Conservation (phyloP, 2,797 vertebrate species). For the Crenuchus spilurus region DNA sequence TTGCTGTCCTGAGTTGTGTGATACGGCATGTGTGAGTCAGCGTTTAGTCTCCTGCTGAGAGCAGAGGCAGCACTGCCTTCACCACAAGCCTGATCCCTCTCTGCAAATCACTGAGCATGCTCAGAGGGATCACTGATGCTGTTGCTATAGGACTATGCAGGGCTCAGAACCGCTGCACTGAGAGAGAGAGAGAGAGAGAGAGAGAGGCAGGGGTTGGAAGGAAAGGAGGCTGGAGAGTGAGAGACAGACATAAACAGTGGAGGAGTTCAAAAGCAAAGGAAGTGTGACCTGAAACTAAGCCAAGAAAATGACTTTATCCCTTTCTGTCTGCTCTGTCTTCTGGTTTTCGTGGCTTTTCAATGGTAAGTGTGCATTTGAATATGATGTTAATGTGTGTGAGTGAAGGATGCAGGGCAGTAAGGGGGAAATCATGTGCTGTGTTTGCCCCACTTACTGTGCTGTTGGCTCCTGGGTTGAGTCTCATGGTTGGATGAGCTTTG, state of each 20-base stretch:
- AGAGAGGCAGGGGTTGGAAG: slow-evolving; percentile 31
- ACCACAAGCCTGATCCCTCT: slow-evolving; percentile 46
- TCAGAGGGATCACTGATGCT: slow-evolving; percentile 55
- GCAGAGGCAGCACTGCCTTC: slow-evolving; percentile 45
- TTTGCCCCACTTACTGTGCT: slow-evolving; percentile 72
- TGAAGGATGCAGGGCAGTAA: slow-evolving; percentile 55
- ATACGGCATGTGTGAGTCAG: slow-evolving; percentile 30
- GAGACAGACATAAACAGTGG: slow-evolving; percentile 4
- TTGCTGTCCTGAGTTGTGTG: slow-evolving; percentile 21
- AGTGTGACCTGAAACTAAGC: slow-evolving; percentile 22
- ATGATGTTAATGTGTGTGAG: slow-evolving; percentile 12
- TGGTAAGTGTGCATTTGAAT: slow-evolving; percentile 22
- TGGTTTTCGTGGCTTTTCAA: not conserved
- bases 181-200: slow-evolving; percentile 26
- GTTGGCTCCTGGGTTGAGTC: slow-evolving; percentile 11
- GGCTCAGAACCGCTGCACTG: slow-evolving; percentile 40
- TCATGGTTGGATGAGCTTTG: slow-evolving; percentile 56
- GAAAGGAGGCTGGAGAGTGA: slow-evolving; percentile 19
- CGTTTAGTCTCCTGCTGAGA: slow-evolving; percentile 39
- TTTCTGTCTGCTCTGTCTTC: slow-evolving; percentile 4
- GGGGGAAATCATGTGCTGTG: slow-evolving; percentile 63
- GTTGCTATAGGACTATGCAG: slow-evolving; percentile 57
- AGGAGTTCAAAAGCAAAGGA: slow-evolving; percentile 3
- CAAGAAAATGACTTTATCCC: slow-evolving; percentile 5
- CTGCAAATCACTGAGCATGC: slow-evolving; percentile 54